phyloP scores from a whole-genome alignment of 2,888 invertebrate genomes.

The Luperina nickerlii region DNA sequence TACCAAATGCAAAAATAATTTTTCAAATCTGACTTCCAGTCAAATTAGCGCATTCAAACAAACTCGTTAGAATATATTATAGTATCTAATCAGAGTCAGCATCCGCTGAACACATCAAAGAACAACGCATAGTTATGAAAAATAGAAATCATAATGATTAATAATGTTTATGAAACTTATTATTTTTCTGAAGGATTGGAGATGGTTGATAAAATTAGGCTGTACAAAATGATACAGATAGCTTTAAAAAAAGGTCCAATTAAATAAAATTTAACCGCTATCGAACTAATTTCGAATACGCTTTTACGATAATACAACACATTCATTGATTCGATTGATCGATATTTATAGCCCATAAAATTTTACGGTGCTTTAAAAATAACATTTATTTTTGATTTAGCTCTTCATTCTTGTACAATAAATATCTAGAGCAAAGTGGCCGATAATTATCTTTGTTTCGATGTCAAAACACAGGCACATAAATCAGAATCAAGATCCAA shows the following conservation, averaged over 20 bases:
- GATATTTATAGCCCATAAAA: conserved; percentile 35
- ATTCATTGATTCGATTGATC: conserved; percentile 20
- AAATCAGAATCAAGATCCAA: conserved; percentile 42
- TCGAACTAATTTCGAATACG: conserved; percentile 2
- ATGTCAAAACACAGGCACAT: conserved; percentile 39
- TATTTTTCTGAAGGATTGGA: background rate
- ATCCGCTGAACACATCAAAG: background rate
- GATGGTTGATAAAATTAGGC: background rate
- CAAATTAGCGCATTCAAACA: background rate
- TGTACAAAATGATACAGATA: background rate
- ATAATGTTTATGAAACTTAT: background rate
- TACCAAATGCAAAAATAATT: background rate
- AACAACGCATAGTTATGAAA: background rate
- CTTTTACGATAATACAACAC: background rate
- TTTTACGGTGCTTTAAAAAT: conserved; percentile 29
- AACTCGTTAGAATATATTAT: background rate
- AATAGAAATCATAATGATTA: background rate
- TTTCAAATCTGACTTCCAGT: background rate
- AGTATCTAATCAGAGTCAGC: background rate
- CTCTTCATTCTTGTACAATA: conserved; percentile 29
- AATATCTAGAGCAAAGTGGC: conserved; percentile 35
- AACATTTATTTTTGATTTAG: conserved; percentile 11
- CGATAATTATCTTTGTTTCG: conserved; percentile 39
- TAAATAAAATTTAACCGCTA: background rate
- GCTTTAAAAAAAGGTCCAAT: background rate